phyloP scores from a whole-genome alignment of 2,113 vertebrate genomes.

The Scomber scombrus region DNA sequence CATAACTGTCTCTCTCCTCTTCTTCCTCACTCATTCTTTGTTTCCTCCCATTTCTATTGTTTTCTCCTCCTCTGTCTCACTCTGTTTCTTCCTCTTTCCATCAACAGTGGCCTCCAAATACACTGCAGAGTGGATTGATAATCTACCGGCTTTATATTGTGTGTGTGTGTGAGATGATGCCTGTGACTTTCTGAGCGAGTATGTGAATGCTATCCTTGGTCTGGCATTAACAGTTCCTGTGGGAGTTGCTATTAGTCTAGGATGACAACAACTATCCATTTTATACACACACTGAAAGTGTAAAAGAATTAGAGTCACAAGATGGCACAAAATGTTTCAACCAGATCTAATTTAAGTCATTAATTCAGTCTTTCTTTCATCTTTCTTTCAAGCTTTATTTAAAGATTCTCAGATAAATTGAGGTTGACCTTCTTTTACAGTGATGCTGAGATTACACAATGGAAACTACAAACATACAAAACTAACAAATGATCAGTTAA shows the following conservation, averaged over 20 bases:
- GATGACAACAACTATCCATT: slow-evolving; percentile 61
- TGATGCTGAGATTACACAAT: no score
- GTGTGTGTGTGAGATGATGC: slow-evolving; percentile 43
- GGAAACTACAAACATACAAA: no score
- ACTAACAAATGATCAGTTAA: no score
- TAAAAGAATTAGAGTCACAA: slow-evolving; percentile 26
- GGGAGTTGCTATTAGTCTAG: slow-evolving; percentile 67
- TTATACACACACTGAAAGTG: background rate
- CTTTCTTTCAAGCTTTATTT: no score
- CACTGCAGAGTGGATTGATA: slow-evolving; percentile 55
- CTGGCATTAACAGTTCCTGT: slow-evolving; percentile 59
- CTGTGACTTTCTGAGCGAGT: slow-evolving; percentile 31
- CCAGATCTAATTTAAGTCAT: slow-evolving; percentile 31
- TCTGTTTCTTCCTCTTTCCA: slow-evolving; percentile 29
- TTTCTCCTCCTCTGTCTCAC: slow-evolving; percentile 22
- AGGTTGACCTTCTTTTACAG: no score
- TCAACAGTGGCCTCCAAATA: slow-evolving; percentile 60
- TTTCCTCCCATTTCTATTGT: slow-evolving; percentile 3
- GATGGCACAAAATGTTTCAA: slow-evolving; percentile 29
- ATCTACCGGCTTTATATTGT: slow-evolving; percentile 37
- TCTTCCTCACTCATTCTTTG: slow-evolving; percentile 20
- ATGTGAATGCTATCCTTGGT: slow-evolving; percentile 55
- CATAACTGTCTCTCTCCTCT: slow-evolving; percentile 8
- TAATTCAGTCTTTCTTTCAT: slow-evolving; percentile 3
- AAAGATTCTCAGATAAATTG: no score